Conservation (phyloP, 1,140 invertebrate genomes). For the Magallana ariakensis region DNA sequence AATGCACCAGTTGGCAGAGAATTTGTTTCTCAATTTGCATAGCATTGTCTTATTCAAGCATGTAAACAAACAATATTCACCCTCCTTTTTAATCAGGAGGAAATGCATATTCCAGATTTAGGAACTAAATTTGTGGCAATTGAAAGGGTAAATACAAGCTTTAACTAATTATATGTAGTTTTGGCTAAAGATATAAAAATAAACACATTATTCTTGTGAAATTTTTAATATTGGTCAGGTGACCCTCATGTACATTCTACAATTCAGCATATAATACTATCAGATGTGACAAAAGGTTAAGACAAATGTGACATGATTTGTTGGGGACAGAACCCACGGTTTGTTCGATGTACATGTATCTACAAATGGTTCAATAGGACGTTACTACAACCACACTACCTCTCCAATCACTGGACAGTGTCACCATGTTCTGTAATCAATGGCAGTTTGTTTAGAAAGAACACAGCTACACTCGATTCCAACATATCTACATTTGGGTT, state of each 20-base stretch:
- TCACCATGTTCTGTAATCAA: neutral
- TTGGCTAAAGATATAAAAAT: too few species aligned
- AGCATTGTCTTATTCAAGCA: too few species aligned
- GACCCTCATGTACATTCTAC: conserved; percentile 27
- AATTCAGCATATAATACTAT: conserved; percentile 37
- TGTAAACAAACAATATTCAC: too few species aligned
- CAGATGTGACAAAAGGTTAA: neutral
- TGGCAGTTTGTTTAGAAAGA: conserved; percentile 7
- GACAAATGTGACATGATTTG: conserved; percentile 20
- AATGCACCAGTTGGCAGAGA: too few species aligned
- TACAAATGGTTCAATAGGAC: neutral
- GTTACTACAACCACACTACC: neutral
- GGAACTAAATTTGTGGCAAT: too few species aligned
- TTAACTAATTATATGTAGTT: too few species aligned
- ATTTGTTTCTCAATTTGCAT: too few species aligned
- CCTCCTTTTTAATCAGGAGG: too few species aligned
- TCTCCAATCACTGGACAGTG: neutral
- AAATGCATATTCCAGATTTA: too few species aligned
- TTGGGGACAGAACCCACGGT: neutral
- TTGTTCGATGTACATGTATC: conserved; percentile 20
- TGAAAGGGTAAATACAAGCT: too few species aligned
- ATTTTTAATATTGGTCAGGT: conserved; percentile 25
- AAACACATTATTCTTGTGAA: neutral
- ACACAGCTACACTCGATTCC: neutral
- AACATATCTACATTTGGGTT: too few species aligned